These are phyloP conservation scores for Remorina albescens DNA, from an alignment of 2,797 vertebrate genomes.

Conservation along the genomic window DNA sequence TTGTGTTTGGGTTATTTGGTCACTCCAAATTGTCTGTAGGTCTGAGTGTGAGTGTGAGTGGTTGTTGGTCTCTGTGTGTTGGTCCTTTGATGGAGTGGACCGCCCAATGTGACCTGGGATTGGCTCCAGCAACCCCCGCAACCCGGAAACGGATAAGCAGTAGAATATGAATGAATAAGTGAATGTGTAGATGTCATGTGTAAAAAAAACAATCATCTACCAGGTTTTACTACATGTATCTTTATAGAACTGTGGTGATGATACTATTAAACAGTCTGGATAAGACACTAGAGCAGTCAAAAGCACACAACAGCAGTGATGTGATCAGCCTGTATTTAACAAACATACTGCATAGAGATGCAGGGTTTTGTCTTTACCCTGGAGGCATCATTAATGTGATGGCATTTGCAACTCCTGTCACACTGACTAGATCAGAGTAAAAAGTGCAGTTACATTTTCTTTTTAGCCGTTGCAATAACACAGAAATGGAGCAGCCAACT, in stretches of 20 bases:
- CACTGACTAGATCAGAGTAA: slow-evolving; percentile 56
- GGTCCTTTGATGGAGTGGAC: too few relatives aligned
- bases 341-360: slow-evolving; percentile 66
- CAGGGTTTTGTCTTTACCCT: slow-evolving; percentile 52
- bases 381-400: slow-evolving; percentile 70
- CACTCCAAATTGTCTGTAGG: too few relatives aligned
- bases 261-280: slow-evolving; percentile 26
- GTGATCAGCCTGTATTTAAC: slow-evolving; percentile 55
- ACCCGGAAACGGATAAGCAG: too few relatives aligned
- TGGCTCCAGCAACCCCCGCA: too few relatives aligned
- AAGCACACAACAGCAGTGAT: slow-evolving; percentile 4
- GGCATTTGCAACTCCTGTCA: slow-evolving; percentile 71
- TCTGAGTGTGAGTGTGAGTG: too few relatives aligned
- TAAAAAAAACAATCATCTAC: neutral
- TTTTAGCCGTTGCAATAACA: slow-evolving; percentile 40
- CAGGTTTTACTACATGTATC: too few relatives aligned
- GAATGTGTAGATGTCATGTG: slow-evolving; percentile 27
- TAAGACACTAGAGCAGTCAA: slow-evolving; percentile 52
- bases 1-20: too few relatives aligned
- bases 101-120: too few relatives aligned
- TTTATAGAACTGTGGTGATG: slow-evolving; percentile 13
- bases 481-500: neutral
- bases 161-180: slow-evolving; percentile 59
- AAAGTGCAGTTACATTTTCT: slow-evolving; percentile 52
- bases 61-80: too few relatives aligned